These are phyloP conservation scores for Hylaeus volcanicus DNA, from an alignment of 1,140 invertebrate species.

Conservation along the genomic window DNA sequence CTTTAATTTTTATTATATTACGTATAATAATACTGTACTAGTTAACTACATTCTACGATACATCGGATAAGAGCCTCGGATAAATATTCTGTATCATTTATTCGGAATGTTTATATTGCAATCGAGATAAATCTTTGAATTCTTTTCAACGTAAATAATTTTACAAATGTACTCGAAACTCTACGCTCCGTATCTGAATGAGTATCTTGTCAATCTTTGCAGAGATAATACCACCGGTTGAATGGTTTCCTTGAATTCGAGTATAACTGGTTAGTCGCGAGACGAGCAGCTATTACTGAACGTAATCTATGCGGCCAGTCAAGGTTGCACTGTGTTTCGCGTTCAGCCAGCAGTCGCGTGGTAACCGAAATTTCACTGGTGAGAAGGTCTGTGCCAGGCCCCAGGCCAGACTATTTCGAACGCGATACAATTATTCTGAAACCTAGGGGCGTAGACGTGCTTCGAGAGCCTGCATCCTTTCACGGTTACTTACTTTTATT, in stretches of 20 bases:
- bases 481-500: too few species aligned
- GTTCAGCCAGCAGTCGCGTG: constrained; percentile 29
- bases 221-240: background rate
- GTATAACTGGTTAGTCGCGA: background rate
- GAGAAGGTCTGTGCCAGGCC: constrained; percentile 38
- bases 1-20: too few species aligned
- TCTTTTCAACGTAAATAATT: too few species aligned
- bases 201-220: background rate
- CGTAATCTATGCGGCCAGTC: constrained; percentile 1
- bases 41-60: too few species aligned
- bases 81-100: too few species aligned
- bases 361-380: constrained; percentile 32
- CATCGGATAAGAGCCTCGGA: too few species aligned
- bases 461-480: too few species aligned
- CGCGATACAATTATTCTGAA: constrained; percentile 2
- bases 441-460: background rate
- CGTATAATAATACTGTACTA: too few species aligned
- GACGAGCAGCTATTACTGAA: background rate
- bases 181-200: too few species aligned
- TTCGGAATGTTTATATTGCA: too few species aligned
- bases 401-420: constrained; percentile 31
- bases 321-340: constrained; percentile 26
- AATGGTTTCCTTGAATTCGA: background rate
- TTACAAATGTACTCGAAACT: too few species aligned
- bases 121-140: too few species aligned